phyloP scores from a whole-genome alignment of 2,113 vertebrate species.

The Dolichallabes microphthalmus region DNA sequence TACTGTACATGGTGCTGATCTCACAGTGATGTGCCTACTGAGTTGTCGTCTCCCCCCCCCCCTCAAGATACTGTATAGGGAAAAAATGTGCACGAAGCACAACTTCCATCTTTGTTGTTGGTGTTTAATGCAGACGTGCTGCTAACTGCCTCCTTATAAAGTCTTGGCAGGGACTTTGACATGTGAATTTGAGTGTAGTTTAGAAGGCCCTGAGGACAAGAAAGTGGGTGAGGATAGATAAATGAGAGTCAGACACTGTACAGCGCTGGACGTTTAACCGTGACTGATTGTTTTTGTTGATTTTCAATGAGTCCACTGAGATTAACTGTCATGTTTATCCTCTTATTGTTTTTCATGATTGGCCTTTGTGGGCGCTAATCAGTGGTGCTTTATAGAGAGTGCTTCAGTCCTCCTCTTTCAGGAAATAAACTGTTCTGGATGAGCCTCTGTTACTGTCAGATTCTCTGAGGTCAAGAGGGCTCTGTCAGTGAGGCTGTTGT shows the following conservation, averaged over 20 bases:
- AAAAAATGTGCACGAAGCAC: not conserved
- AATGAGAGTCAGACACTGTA: not conserved
- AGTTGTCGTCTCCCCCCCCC: no score
- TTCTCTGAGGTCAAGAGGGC: conserved; percentile 1
- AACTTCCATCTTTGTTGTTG: conserved; percentile 22
- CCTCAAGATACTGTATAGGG: not conserved
- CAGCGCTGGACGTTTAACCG: conserved; percentile 30
- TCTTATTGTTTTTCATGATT: conserved; percentile 47
- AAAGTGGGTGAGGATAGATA: not conserved
- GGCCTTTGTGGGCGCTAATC: not conserved
- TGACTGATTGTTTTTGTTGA: conserved; percentile 34
- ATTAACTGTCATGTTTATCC: conserved; percentile 55
- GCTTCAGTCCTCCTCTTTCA: conserved; percentile 1
- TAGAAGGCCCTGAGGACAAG: conserved; percentile 4
- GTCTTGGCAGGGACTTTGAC: conserved; percentile 49
- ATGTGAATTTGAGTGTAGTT: conserved; percentile 42
- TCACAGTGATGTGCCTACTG: not conserved
- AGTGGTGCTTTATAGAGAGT: conserved; percentile 35
- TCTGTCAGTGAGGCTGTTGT: not conserved
- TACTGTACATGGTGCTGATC: not conserved
- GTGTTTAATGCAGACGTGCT: conserved; percentile 15
- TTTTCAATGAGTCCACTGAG: conserved; percentile 45
- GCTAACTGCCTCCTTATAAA: conserved; percentile 29
- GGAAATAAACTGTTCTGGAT: not conserved
- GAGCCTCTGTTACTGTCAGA: conserved; percentile 23